These are phyloP conservation scores for Mythimna impura DNA, from an alignment of 2,888 invertebrate species.

Conservation along the genomic window DNA sequence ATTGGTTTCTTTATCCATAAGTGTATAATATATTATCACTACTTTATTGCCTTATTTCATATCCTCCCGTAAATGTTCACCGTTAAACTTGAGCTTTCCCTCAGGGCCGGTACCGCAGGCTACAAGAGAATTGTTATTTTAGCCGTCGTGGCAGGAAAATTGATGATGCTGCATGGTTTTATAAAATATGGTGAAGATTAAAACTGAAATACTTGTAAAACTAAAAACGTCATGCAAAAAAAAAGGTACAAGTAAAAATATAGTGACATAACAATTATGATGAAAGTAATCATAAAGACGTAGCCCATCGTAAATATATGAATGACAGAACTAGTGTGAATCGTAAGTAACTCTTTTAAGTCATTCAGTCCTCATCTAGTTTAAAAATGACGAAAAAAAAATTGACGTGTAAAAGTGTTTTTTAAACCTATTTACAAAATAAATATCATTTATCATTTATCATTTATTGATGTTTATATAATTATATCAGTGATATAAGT, in stretches of 20 bases:
- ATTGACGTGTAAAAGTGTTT: too few relatives aligned
- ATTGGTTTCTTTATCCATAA: conserved; percentile 1
- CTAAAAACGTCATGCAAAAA: neutral
- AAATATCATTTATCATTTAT: too few relatives aligned
- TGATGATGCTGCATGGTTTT: conserved; percentile 45
- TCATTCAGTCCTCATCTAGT: too few relatives aligned
- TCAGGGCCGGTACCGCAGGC: conserved; percentile 30
- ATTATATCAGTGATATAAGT: too few relatives aligned
- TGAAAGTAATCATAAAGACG: neutral
- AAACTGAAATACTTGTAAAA: conserved; percentile 13
- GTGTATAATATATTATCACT: conserved; percentile 30
- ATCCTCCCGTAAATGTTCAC: conserved; percentile 22
- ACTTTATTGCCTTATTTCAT: conserved; percentile 31
- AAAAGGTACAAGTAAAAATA: neutral
- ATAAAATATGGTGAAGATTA: conserved; percentile 34
- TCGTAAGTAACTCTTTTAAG: too few relatives aligned
- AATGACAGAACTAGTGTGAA: too few relatives aligned
- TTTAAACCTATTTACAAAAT: too few relatives aligned
- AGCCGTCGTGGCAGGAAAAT: conserved; percentile 44
- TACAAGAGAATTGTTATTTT: conserved; percentile 43
- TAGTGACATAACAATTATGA: neutral
- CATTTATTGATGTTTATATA: too few relatives aligned
- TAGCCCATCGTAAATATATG: neutral
- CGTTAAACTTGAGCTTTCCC: conserved; percentile 47
- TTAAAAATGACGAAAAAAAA: too few relatives aligned